These are phyloP conservation scores for Linepithema humile DNA, from an alignment of 1,140 invertebrate species.

Conservation along the genomic window DNA sequence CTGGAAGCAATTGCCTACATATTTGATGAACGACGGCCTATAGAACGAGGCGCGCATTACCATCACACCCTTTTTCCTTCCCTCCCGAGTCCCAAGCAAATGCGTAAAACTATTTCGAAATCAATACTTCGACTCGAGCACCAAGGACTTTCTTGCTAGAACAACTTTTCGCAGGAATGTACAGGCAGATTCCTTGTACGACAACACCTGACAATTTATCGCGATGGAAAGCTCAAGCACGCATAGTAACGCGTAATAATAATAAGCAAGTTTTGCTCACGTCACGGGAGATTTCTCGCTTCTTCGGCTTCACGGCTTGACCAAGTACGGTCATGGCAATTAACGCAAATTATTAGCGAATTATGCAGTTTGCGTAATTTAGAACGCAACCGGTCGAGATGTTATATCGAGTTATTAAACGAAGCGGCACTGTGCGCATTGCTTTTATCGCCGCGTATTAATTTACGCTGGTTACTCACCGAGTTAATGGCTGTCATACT, in stretches of 20 bases:
- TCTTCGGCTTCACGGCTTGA: background rate
- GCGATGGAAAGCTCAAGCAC: background rate
- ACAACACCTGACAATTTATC: background rate
- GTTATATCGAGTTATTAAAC: constrained; percentile 22
- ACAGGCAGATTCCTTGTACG: background rate
- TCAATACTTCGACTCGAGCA: constrained; percentile 74
- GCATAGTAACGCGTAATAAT: background rate
- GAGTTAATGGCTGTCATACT: constrained; percentile 85
- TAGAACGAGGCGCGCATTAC: constrained; percentile 64
- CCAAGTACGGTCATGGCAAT: background rate
- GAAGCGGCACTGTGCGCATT: constrained; percentile 39
- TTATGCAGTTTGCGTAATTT: constrained; percentile 35
- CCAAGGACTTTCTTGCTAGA: background rate
- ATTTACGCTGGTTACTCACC: constrained; percentile 77
- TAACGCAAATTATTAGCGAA: constrained; percentile 31
- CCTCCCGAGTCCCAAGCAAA: constrained; percentile 62
- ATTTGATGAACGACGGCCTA: constrained; percentile 72
- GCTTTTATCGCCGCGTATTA: constrained; percentile 45
- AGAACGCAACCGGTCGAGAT: constrained; percentile 17
- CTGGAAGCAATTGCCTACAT: constrained; percentile 69
- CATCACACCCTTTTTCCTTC: constrained; percentile 64
- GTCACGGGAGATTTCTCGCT: background rate
- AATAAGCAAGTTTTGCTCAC: background rate
- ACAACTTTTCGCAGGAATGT: background rate
- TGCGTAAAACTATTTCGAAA: constrained; percentile 68